phyloP scores from a whole-genome alignment of 1,140 invertebrate species.

The Diorhabda sublineata region DNA sequence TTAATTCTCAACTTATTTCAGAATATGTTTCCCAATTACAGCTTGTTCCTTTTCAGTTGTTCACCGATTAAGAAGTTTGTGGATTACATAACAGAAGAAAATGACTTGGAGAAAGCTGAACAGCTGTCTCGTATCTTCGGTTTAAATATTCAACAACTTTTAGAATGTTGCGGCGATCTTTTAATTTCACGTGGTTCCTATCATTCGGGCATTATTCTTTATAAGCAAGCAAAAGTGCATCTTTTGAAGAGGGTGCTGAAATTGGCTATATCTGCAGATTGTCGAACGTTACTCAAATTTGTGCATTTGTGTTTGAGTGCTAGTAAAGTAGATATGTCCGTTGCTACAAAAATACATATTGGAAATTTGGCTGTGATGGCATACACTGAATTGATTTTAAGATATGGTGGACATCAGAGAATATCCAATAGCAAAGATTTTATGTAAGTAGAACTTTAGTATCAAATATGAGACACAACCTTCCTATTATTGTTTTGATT shows the following conservation, averaged over 20 bases:
- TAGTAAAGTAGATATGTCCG: conserved; percentile 56
- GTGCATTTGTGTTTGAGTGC: conserved; percentile 56
- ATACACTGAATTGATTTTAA: conserved; percentile 59
- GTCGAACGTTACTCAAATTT: conserved; percentile 63
- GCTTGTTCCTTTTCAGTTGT: conserved; percentile 45
- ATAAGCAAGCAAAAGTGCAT: conserved; percentile 66
- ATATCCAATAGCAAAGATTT: conserved; percentile 53
- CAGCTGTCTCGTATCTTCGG: conserved; percentile 57
- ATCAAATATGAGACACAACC: too few species aligned
- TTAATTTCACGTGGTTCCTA: conserved; percentile 61
- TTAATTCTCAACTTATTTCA: background rate
- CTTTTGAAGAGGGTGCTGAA: conserved; percentile 68
- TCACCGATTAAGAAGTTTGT: conserved; percentile 65
- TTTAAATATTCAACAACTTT: conserved; percentile 63
- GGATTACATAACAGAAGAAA: conserved; percentile 55
- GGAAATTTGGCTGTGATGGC: conserved; percentile 66
- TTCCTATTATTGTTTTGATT: too few species aligned
- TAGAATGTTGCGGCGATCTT: conserved; percentile 70
- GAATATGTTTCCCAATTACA: too few species aligned
- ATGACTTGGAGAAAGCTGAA: conserved; percentile 55
- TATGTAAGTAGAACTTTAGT: conserved; percentile 47
- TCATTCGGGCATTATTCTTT: conserved; percentile 61
- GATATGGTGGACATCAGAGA: conserved; percentile 39
- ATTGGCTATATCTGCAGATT: conserved; percentile 67
- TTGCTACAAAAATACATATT: conserved; percentile 61